These are phyloP conservation scores for Habropoda laboriosa DNA, from an alignment of 1,140 invertebrate genomes.

Conservation along the genomic window DNA sequence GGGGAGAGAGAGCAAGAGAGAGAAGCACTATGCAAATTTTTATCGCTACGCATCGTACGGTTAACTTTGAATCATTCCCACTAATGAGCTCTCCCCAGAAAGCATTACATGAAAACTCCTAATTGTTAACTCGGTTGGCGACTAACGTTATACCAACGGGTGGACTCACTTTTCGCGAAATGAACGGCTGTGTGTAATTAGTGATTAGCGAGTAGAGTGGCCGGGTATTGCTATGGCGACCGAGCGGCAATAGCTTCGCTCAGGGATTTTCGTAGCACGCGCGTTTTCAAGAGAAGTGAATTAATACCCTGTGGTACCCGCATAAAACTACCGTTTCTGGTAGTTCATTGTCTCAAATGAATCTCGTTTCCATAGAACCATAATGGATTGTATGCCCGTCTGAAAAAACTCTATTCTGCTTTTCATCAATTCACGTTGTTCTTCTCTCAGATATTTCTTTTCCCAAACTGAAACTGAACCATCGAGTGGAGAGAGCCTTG, in stretches of 20 bases:
- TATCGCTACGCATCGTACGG: neutral
- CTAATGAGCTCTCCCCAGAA: neutral
- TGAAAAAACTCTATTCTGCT: neutral
- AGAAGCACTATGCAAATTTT: conserved; percentile 8
- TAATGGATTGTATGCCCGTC: neutral
- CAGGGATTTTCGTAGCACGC: neutral
- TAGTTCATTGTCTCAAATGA: neutral
- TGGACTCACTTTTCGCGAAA: neutral
- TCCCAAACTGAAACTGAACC: neutral
- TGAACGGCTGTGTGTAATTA: neutral
- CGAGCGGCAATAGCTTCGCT: no score
- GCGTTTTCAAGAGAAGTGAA: neutral
- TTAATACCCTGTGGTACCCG: conserved; percentile 4
- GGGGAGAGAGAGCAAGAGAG: no score
- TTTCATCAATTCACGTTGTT: neutral
- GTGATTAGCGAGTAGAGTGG: neutral
- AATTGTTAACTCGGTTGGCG: conserved; percentile 3
- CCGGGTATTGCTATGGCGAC: neutral
- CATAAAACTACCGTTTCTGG: neutral
- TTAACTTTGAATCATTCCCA: neutral
- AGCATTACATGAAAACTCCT: neutral
- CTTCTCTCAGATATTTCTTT: neutral
- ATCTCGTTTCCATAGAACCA: neutral
- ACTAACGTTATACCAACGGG: neutral
- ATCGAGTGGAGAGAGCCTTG: no score